These are phyloP conservation scores for Drosophila willistoni DNA, from an alignment of 1,140 invertebrate species.

Conservation along the genomic window DNA sequence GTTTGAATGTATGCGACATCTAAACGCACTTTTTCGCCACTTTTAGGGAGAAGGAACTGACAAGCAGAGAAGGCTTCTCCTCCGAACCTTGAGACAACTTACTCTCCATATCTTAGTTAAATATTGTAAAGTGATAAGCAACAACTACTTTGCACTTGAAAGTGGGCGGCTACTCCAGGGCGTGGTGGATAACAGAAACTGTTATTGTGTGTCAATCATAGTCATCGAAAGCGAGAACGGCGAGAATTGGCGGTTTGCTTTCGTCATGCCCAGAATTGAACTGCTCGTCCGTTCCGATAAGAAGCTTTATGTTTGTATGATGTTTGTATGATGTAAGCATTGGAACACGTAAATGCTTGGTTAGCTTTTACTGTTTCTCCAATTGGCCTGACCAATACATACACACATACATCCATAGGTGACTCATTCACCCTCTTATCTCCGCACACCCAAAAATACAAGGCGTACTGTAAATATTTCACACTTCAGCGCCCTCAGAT, in stretches of 20 bases:
- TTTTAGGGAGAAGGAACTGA: conserved; percentile 24
- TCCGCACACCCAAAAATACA: conserved; percentile 9
- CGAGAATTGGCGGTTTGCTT: conserved; percentile 18
- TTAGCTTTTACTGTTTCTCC: conserved; percentile 20
- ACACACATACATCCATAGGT: not conserved
- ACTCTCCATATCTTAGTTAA: conserved; percentile 44
- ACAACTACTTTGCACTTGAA: conserved; percentile 38
- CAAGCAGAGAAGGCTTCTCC: not conserved
- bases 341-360: conserved; percentile 43
- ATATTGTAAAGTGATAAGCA: conserved; percentile 49
- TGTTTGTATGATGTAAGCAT: conserved; percentile 61
- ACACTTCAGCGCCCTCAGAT: conserved; percentile 46
- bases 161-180: conserved; percentile 18
- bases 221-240: conserved; percentile 28
- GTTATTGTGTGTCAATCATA: conserved; percentile 33
- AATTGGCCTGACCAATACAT: conserved; percentile 1
- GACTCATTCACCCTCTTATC: conserved; percentile 23
- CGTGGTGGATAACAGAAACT: conserved; percentile 30
- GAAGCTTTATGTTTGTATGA: conserved; percentile 29
- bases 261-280: conserved; percentile 62
- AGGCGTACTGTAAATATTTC: conserved; percentile 62
- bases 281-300: conserved; percentile 35
- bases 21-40: conserved; percentile 57
- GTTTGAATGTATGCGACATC: conserved; percentile 8
- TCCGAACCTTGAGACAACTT: conserved; percentile 3